These are phyloP conservation scores for Cheilosia vernalis DNA, from an alignment of 2,888 invertebrate genomes.

Conservation along the genomic window DNA sequence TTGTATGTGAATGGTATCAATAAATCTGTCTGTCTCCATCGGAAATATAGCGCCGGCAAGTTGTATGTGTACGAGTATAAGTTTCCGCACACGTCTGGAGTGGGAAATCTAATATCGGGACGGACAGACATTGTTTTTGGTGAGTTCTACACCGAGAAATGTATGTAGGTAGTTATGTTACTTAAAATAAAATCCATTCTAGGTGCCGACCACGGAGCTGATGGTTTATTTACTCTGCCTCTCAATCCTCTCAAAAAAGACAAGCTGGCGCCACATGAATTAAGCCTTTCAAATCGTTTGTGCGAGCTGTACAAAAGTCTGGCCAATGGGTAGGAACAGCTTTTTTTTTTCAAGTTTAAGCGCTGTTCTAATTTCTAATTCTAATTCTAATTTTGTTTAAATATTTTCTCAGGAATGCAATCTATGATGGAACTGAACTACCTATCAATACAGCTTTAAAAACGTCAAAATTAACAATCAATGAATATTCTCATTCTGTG, in stretches of 20 bases:
- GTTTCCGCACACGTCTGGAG: background rate
- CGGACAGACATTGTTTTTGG: background rate
- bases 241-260: background rate
- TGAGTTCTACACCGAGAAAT: background rate
- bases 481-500: background rate
- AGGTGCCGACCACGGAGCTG: slow-evolving; percentile 37
- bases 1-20: slow-evolving; percentile 86
- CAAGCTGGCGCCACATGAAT: background rate
- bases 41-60: slow-evolving; percentile 14
- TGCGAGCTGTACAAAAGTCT: slow-evolving; percentile 1
- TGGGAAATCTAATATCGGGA: background rate
- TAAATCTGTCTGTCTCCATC: slow-evolving; percentile 7
- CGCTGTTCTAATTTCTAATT: no score
- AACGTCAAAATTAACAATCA: slow-evolving; percentile 1
- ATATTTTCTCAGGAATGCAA: background rate
- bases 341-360: background rate
- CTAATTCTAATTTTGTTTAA: background rate
- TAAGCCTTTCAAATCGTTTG: background rate
- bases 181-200: background rate
- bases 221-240: slow-evolving; percentile 1
- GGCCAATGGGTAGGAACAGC: slow-evolving; percentile 5
- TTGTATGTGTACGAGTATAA: slow-evolving; percentile 6
- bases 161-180: background rate
- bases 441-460: background rate
- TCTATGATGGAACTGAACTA: slow-evolving; percentile 2